Conservation (phyloP, 1,140 invertebrate species). For the Bactericera cockerelli region DNA sequence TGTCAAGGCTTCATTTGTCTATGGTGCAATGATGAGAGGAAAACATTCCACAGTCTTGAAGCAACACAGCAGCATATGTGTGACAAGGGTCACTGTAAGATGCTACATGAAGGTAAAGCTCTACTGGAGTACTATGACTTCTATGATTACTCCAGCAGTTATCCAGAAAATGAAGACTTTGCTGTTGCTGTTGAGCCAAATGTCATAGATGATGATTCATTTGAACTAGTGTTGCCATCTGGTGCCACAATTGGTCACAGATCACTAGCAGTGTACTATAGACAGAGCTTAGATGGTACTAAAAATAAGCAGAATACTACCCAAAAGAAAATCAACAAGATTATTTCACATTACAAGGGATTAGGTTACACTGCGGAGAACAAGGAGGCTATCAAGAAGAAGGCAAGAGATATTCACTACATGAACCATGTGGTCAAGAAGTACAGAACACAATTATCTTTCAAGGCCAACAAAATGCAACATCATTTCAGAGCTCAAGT, state of each 20-base stretch:
- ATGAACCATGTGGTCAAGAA: slow-evolving; percentile 68
- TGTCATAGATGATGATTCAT: slow-evolving; percentile 54
- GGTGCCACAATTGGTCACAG: slow-evolving; percentile 81
- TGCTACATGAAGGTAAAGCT: slow-evolving; percentile 72
- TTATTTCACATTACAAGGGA: slow-evolving; percentile 64
- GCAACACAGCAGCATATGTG: slow-evolving; percentile 74
- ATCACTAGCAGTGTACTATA: slow-evolving; percentile 59
- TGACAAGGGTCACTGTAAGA: slow-evolving; percentile 59
- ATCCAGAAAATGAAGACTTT: slow-evolving; percentile 47
- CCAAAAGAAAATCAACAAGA: slow-evolving; percentile 46
- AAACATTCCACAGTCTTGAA: slow-evolving; percentile 52
- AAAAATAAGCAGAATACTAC: slow-evolving; percentile 35
- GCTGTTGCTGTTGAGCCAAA: slow-evolving; percentile 50
- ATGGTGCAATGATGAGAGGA: slow-evolving; percentile 81
- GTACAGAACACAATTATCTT: slow-evolving; percentile 54
- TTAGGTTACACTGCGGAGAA: slow-evolving; percentile 70
- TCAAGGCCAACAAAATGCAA: slow-evolving; percentile 75
- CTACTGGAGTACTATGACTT: slow-evolving; percentile 79
- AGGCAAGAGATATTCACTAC: slow-evolving; percentile 66
- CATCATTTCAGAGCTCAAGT: slow-evolving; percentile 65
- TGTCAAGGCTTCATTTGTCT: slow-evolving; percentile 74
- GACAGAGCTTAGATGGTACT: slow-evolving; percentile 52
- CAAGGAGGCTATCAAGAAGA: slow-evolving; percentile 43
- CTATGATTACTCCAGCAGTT: slow-evolving; percentile 81
- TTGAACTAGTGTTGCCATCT: slow-evolving; percentile 72